Percentiles rank a stretch among this genome's conserved stretches.
Conservation (phyloP, 2,797 vertebrate genomes). For the Phataginus tetradactyla region DNA sequence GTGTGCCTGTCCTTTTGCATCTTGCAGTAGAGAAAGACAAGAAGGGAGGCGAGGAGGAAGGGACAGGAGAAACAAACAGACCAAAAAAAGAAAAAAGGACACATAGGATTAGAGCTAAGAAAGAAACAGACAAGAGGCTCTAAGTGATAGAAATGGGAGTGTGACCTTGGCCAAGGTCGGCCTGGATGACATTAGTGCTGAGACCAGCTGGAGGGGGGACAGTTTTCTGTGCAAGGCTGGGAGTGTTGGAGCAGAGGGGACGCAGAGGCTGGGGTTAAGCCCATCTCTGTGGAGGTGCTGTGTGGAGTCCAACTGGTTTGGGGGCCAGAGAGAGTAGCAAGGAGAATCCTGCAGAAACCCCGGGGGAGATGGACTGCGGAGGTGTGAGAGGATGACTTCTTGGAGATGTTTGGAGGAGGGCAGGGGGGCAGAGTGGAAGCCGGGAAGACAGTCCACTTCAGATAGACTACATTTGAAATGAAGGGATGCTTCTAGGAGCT, state of each 20-base stretch:
- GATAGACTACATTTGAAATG: neutral
- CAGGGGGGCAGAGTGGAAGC: neutral
- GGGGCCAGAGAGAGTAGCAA: neutral
- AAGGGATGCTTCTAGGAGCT: neutral
- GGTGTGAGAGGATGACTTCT: neutral
- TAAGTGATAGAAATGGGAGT: neutral
- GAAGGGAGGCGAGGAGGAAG: neutral
- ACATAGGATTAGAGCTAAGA: neutral
- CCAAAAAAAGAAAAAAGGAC: neutral
- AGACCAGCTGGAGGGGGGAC: neutral
- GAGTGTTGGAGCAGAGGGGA: neutral
- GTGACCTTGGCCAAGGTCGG: slow-evolving; percentile 32
- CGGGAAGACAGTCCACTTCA: neutral
- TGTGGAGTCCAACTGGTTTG: neutral
- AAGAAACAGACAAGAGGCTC: neutral
- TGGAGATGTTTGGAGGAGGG: neutral
- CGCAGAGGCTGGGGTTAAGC: neutral
- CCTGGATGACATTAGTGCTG: neutral
- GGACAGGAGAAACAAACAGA: neutral
- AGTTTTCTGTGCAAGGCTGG: neutral
- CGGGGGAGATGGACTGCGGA: neutral
- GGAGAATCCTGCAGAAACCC: neutral
- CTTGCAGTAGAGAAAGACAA: neutral
- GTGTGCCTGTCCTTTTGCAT: neutral
- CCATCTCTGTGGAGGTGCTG: neutral